Percentiles rank a stretch among this genome's conserved stretches.
These are phyloP conservation scores for Andrena marginata DNA, from an alignment of 2,888 invertebrate genomes.

Conservation along the genomic window DNA sequence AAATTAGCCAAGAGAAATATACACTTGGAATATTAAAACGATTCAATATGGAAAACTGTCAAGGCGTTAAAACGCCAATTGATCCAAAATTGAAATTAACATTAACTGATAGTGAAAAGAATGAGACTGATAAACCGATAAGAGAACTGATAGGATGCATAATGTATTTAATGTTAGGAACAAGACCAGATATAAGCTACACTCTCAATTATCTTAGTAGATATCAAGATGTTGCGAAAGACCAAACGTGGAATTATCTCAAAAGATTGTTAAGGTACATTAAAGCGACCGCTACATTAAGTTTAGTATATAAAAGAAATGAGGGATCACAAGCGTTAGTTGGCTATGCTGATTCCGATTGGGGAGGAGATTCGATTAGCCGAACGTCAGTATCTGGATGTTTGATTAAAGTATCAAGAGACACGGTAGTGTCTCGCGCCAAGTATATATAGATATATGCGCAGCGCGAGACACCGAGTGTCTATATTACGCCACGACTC, in stretches of 20 bases:
- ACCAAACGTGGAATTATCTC: conserved; percentile 9
- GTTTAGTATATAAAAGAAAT: not conserved
- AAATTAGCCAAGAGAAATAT: not conserved
- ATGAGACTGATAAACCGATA: not conserved
- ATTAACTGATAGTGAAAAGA: not conserved
- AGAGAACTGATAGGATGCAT: conserved; percentile 35
- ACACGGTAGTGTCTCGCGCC: too few species aligned
- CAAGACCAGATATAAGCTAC: conserved; percentile 26
- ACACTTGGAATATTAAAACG: not conserved
- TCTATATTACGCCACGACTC: too few species aligned
- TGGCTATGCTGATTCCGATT: conserved; percentile 31
- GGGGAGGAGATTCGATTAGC: conserved; percentile 12
- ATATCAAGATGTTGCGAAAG: conserved; percentile 11
- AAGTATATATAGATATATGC: too few species aligned
- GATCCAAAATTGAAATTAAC: not conserved
- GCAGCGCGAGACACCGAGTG: too few species aligned
- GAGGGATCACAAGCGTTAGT: not conserved
- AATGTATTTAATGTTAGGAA: conserved; percentile 36
- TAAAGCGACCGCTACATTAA: not conserved
- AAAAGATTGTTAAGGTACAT: conserved; percentile 11
- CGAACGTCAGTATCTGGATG: conserved; percentile 19
- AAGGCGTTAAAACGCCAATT: not conserved
- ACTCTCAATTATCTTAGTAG: conserved; percentile 25
- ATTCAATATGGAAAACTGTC: not conserved
- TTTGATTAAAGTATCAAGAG: not conserved